Base-by-base conservation (phyloP, 1,140 invertebrate species). In the Pseudomyrmex concolor region DNA sequence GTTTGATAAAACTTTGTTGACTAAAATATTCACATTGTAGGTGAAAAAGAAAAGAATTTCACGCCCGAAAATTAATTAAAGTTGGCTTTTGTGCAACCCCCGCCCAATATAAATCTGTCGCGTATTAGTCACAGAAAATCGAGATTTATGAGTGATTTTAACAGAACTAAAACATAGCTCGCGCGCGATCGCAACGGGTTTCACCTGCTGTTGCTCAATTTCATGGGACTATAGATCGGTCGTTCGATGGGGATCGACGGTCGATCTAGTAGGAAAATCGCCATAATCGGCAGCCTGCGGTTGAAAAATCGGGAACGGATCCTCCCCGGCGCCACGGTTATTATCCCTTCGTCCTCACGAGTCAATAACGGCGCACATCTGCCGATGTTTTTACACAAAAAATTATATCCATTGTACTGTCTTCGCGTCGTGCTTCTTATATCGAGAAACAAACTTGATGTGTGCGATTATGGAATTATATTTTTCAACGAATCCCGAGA, bases 301-400 rank as follows among this genome's bases (percentile, higher is more conserved):
- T 50, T 34, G 50, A 76, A 50, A 85, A 70, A 84, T 78, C 72
- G 74, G 59, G 70, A 84, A 64, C 73, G 68, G 68, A 57, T 83
- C 62, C 72, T 87, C 25, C 81, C 86, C 70, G 85, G 86, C 82
- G 86, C 86, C 86, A 86, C 72, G 85, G 60, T 87, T 67, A 87
- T 87, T 87, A 87, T 73, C 72, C 78, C 59, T 54, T 83, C 85
- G 86, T 85, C 34, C 34, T 34, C 71, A 86, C 60, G 72, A 86
- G 80, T 77, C 84, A 86, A 87, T 87, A 86, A 87, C 73, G 62
- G 67, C 73, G 54, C 83, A 71, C 86, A 87, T 84, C 85, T 86
- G 80, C 72, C 71, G 72, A 48, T 59, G 67, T 66, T 74, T 86
- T 34, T 7, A 43, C 81, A 83, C 17, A 55, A 83, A 83, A 70